Conservation (phyloP, 2,113 vertebrate genomes). For the Notiomystis cincta region DNA sequence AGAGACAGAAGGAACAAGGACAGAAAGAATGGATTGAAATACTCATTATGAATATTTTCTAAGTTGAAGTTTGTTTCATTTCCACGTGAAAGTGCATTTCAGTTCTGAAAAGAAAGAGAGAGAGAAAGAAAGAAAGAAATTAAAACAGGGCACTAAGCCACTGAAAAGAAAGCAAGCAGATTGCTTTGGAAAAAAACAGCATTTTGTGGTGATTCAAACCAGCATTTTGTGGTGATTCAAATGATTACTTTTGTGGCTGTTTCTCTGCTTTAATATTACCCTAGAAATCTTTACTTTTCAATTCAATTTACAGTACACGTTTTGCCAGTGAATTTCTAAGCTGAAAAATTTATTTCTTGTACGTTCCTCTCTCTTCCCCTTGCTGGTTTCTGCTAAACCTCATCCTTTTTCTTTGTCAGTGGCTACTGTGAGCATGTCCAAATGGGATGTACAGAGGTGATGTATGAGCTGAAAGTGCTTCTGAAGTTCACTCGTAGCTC, state of each 20-base stretch:
- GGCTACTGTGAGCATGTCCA: neutral
- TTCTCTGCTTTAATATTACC: neutral
- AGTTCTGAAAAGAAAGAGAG: neutral
- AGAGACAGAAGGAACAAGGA: neutral
- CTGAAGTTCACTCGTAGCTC: neutral
- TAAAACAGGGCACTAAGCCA: neutral
- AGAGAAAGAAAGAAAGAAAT: too few relatives aligned
- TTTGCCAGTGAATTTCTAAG: neutral
- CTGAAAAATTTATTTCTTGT: neutral
- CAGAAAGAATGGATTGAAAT: neutral
- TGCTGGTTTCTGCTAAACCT: neutral
- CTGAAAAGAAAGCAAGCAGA: neutral
- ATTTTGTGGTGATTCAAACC: neutral
- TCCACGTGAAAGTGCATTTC: neutral
- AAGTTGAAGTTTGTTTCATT: neutral
- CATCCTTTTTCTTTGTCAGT: neutral
- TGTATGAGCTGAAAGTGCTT: neutral
- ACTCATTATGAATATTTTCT: neutral
- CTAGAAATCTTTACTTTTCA: neutral
- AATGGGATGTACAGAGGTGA: neutral
- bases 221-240: neutral
- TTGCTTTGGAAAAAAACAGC: neutral
- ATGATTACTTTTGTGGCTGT: neutral
- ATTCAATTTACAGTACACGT: neutral
- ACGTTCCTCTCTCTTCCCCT: neutral